phyloP scores from a whole-genome alignment of 2,113 vertebrate species.

The Scolopax mira region DNA sequence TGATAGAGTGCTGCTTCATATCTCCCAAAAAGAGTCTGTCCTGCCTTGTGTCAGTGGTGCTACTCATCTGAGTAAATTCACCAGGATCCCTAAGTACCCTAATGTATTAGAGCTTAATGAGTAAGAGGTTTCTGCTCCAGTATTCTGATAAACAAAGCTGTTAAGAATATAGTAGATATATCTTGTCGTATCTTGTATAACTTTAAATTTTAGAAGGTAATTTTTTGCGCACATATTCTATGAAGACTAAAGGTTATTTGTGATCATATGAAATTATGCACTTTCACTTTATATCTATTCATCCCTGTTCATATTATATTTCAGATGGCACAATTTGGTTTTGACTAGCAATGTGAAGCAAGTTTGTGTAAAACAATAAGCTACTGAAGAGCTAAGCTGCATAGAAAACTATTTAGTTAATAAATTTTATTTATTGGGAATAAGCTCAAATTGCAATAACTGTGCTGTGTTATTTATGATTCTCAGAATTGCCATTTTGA shows the following conservation, averaged over 20 bases:
- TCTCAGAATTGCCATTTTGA: conserved; percentile 62
- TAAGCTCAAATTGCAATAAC: conserved; percentile 58
- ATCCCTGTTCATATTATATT: neutral
- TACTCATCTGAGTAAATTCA: neutral
- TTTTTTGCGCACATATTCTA: neutral
- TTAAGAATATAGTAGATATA: neutral
- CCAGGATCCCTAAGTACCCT: neutral
- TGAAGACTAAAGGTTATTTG: neutral
- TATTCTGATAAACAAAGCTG: neutral
- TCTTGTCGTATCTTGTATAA: neutral
- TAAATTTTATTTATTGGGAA: conserved; percentile 59
- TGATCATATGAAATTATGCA: neutral
- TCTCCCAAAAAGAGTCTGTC: neutral
- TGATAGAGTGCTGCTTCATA: neutral
- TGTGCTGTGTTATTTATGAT: conserved; percentile 64
- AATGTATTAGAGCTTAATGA: neutral
- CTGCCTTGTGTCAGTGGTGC: neutral
- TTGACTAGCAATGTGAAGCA: neutral
- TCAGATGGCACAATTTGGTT: neutral
- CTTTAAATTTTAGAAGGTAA: neutral
- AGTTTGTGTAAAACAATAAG: neutral
- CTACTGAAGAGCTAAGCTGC: neutral
- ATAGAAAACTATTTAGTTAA: conserved; percentile 18
- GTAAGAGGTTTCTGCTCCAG: neutral
- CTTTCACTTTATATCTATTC: neutral